Evolutionary conservation across 2,888 invertebrate species (phyloP).

Genomic region (Cheilosia urbana): DNA sequence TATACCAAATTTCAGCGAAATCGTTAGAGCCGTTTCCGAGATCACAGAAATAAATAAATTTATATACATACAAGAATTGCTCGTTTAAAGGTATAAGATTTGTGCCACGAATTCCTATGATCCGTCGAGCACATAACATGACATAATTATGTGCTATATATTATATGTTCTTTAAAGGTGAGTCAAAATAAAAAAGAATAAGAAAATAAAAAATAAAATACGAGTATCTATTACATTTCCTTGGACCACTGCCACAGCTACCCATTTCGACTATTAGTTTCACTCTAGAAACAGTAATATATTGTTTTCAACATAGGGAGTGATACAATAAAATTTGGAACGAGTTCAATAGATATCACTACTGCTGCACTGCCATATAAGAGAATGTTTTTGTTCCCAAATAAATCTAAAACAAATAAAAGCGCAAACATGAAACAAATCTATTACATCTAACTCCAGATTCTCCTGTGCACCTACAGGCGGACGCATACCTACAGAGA

Average conservation of each 20-base stretch:
- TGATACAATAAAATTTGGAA: constrained; percentile 45
- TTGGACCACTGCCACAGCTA: constrained; percentile 40
- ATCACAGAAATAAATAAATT: no score
- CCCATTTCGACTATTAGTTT: constrained; percentile 22
- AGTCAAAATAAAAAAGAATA: neutral
- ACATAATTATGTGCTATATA: no score
- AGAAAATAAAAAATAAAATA: neutral
- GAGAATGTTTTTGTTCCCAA: neutral
- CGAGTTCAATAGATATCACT: constrained; percentile 40
- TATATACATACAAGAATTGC: no score
- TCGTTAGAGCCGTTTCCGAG: no score
- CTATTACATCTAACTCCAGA: constrained; percentile 31
- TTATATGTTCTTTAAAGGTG: neutral
- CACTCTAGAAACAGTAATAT: constrained; percentile 32
- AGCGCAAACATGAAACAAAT: constrained; percentile 21
- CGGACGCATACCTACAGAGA: neutral
- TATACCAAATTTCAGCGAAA: no score
- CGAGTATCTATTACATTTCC: neutral
- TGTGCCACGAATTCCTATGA: no score
- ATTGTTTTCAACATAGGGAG: constrained; percentile 20
- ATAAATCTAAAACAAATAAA: constrained; percentile 45
- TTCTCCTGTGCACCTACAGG: neutral
- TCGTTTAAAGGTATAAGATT: no score
- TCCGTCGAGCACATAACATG: no score
- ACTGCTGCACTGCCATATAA: constrained; percentile 8